These are phyloP conservation scores for Carassius gibelio DNA, from an alignment of 2,113 vertebrate genomes.

Conservation along the genomic window DNA sequence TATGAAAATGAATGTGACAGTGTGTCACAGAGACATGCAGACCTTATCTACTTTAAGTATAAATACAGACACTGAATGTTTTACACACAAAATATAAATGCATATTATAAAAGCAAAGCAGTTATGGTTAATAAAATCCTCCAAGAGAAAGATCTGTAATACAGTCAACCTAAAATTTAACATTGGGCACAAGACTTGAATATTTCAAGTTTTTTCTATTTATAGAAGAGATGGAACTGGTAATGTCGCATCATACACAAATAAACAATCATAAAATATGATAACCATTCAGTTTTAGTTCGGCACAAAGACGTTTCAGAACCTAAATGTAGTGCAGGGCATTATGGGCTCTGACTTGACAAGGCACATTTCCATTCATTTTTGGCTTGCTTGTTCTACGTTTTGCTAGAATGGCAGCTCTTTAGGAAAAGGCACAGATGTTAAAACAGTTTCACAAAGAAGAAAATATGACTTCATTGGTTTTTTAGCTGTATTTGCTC, in stretches of 20 bases:
- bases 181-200: not conserved
- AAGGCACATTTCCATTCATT: not conserved
- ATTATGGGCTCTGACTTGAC: slow-evolving; percentile 24
- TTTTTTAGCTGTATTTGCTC: slow-evolving; percentile 31
- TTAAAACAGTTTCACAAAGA: not conserved
- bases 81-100: not conserved
- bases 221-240: not conserved
- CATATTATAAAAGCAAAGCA: slow-evolving; percentile 26
- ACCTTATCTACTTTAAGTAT: not conserved
- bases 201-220: not conserved
- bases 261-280: slow-evolving; percentile 27
- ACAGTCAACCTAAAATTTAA: not conserved
- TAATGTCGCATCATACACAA: not conserved
- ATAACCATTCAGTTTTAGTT: slow-evolving; percentile 7
- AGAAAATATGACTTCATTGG: slow-evolving; percentile 12
- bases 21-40: not conserved
- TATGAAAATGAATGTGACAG: not conserved
- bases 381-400: not conserved
- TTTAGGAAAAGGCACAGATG: slow-evolving; percentile 42
- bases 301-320: slow-evolving; percentile 14
- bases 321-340: slow-evolving; percentile 39
- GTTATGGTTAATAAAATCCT: not conserved
- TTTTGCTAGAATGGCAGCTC: not conserved
- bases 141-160: slow-evolving; percentile 7
- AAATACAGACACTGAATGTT: not conserved